Evolutionary conservation across 2,113 vertebrate species (phyloP), one percentile per base, ranked within the genome.

Genomic region (Isurus oxyrinchus): DNA sequence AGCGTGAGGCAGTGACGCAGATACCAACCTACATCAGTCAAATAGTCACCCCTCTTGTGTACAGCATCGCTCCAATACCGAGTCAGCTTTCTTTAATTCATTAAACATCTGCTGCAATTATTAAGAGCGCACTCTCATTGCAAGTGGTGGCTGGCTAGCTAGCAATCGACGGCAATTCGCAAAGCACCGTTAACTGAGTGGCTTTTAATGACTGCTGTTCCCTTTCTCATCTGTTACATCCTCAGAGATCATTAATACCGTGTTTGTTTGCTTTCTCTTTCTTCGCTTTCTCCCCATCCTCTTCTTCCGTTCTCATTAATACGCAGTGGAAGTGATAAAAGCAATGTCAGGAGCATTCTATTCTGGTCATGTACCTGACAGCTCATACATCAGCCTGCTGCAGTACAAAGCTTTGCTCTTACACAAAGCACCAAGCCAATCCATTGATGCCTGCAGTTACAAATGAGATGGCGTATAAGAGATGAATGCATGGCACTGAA

Each of bases 361-460:
- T 96, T 5, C 5, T 67, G 79, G 3, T 84, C 57, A 95, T 96
- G 91, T 8, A 11, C 19, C 81, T 95, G 96, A 0, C 40, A 76
- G 91, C 7, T 96, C 21, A 96, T 84, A 66, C 3, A 10, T 96
- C 25, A 44, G 0, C n/a, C 35, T 87, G 93, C 69, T 93, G 53
- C 59, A 96, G 63, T 0, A 93, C 8, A 66, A 95, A 96, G 5
- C 35, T 96, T 63, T 96, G 76, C 25, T 19, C 19, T 96, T 13
- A 94, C 23, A 97, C 96, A 96, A 14, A 44, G 95, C 16, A 94
- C 96, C 10, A 94, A 59, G 61, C 25, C 72, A 96, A 97, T 1
- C 35, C 96, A 11, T 0, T 3, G 67, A 84, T 96, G 96, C 96
- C 90, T 25, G 63, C 2, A 87, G 19, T 96, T 96, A 96, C 96